These are phyloP conservation scores for Holothuria glaberrima DNA, from an alignment of 35 echinoderm and acorn worm species.

Conservation along the genomic window DNA sequence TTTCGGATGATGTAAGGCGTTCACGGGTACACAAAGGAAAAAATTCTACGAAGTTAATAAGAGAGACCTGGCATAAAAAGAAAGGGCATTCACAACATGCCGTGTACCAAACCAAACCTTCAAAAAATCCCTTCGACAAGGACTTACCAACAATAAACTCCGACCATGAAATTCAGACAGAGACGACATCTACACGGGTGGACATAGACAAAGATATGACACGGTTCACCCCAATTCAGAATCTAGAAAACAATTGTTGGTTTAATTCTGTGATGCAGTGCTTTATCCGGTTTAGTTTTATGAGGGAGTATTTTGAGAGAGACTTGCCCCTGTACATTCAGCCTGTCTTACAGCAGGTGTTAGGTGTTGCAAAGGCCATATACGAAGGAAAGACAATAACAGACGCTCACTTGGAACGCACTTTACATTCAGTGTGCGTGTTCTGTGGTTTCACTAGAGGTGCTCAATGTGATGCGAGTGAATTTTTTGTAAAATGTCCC, in stretches of 20 bases:
- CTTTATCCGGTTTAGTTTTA: not conserved
- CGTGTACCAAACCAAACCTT: not conserved
- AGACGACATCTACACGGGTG: too few species aligned
- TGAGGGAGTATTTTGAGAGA: not conserved
- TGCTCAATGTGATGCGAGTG: not conserved
- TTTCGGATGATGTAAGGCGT: not conserved
- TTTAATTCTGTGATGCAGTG: slow-evolving; percentile 7
- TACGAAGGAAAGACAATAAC: not conserved
- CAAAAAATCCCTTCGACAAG: not conserved
- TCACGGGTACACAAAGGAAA: not conserved
- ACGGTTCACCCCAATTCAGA: not conserved
- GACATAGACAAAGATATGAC: not conserved
- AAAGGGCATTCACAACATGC: not conserved
- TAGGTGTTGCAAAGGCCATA: not conserved
- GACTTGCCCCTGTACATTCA: not conserved
- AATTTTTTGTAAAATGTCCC: slow-evolving; percentile 4
- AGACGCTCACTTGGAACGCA: not conserved
- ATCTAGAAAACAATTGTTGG: not conserved
- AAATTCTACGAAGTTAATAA: not conserved
- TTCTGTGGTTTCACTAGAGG: not conserved
- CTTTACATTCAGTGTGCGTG: not conserved
- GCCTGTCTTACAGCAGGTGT: not conserved
- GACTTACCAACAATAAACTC: too few species aligned
- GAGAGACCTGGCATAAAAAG: not conserved
- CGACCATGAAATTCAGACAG: too few species aligned